These are phyloP conservation scores for Caenorhabditis japonica DNA, from an alignment of 2,888 invertebrate species.

Conservation along the genomic window DNA sequence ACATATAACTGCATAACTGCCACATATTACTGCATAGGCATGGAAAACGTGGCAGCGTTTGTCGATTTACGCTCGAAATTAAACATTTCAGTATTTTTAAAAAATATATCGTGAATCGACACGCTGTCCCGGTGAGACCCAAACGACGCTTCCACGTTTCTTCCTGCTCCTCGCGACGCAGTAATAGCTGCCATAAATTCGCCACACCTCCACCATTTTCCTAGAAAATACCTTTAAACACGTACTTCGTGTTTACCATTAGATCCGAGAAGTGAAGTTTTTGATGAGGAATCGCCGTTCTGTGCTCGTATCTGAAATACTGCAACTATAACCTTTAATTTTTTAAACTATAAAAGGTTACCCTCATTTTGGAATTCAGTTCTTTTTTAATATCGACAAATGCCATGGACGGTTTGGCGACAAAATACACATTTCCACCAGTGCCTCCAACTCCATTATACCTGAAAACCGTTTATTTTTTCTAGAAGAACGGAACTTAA, in stretches of 20 bases:
- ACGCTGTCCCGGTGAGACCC: no score
- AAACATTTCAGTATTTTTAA: no score
- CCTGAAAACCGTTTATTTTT: conserved; percentile 38
- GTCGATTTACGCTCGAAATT: no score
- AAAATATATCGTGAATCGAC: no score
- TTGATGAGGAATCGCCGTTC: conserved; percentile 44
- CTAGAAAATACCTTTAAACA: conserved; percentile 13
- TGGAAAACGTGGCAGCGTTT: no score
- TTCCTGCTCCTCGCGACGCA: no score
- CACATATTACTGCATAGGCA: no score
- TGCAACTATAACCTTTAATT: no score
- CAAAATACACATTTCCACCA: conserved; percentile 69
- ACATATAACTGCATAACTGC: no score
- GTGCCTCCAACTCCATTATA: conserved; percentile 74
- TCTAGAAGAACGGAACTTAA: not conserved
- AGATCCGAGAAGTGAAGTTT: conserved; percentile 44
- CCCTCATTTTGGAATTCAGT: conserved; percentile 47
- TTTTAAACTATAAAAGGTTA: conserved; percentile 9
- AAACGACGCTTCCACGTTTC: no score
- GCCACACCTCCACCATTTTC: no score
- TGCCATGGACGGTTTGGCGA: conserved; percentile 59
- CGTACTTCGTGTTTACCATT: conserved; percentile 45
- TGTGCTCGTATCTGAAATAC: conserved; percentile 37
- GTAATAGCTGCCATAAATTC: no score
- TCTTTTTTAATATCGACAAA: conserved; percentile 62